Conservation (phyloP, 2,113 vertebrate genomes). For the Forbesichthys papilliferus region DNA sequence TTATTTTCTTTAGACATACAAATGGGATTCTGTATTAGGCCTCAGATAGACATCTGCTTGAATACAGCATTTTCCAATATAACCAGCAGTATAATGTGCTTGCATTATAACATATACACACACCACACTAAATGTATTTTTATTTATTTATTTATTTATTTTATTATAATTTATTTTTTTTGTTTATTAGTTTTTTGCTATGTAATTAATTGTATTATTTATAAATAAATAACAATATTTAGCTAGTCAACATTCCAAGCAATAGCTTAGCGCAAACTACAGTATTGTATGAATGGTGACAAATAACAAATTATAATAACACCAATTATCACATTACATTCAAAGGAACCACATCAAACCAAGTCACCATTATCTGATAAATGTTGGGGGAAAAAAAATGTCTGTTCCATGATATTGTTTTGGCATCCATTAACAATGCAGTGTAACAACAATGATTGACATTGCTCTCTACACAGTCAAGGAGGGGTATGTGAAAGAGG, state of each 20-base stretch:
- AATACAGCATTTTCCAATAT: background rate
- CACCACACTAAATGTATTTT: background rate
- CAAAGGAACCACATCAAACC: constrained; percentile 52
- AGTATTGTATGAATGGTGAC: constrained; percentile 4
- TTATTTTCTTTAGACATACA: background rate
- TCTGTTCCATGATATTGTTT: constrained; percentile 60
- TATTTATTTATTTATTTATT: background rate
- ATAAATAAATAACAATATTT: too few relatives aligned
- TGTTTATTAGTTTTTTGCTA: too few relatives aligned
- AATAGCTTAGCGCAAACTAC: background rate
- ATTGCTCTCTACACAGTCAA: constrained; percentile 56
- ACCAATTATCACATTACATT: constrained; percentile 65
- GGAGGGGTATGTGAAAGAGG: constrained; percentile 24
- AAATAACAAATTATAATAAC: constrained; percentile 43
- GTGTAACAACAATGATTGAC: constrained; percentile 68
- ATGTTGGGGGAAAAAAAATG: constrained; percentile 51
- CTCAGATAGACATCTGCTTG: background rate
- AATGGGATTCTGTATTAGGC: background rate
- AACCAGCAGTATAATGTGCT: background rate
- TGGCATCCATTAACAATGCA: constrained; percentile 64
- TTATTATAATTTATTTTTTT: too few relatives aligned
- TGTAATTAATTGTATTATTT: too few relatives aligned
- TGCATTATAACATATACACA: background rate
- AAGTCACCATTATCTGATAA: constrained; percentile 65
- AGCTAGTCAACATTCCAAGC: too few relatives aligned